Conservation (phyloP, 2,113 vertebrate genomes). For the Anas platyrhynchos region DNA sequence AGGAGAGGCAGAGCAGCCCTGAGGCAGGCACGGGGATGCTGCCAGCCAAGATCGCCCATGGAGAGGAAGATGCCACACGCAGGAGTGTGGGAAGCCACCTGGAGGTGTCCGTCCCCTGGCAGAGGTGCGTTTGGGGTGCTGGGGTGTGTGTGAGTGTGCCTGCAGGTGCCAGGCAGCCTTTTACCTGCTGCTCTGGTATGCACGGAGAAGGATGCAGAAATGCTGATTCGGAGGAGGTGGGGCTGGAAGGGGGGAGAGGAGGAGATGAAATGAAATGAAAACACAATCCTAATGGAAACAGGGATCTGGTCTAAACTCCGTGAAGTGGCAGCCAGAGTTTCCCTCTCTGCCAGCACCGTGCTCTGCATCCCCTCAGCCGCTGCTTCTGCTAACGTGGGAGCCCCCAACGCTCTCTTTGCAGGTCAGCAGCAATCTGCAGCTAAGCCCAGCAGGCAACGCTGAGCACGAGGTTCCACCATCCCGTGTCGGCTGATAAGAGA, state of each 20-base stretch:
- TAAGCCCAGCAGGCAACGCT: rapidly evolving
- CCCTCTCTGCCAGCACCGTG: background rate
- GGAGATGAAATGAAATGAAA: constrained; percentile 5
- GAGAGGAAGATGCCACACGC: background rate
- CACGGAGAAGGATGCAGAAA: constrained; percentile 12
- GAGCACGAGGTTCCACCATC: background rate
- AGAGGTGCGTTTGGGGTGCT: background rate
- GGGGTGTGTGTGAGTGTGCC: background rate
- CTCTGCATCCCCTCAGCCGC: background rate
- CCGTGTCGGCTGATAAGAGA: rapidly evolving
- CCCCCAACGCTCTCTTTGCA: rapidly evolving
- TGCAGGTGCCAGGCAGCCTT: background rate
- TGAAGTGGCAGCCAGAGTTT: constrained; percentile 37
- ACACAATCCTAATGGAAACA: background rate
- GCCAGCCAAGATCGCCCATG: background rate
- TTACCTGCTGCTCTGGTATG: background rate
- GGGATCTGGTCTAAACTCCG: constrained; percentile 9
- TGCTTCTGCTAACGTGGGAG: background rate
- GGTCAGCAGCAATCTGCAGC: background rate
- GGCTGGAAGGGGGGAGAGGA: background rate
- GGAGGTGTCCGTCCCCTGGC: background rate
- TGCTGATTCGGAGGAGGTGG: constrained; percentile 50
- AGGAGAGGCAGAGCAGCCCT: background rate
- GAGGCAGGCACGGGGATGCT: background rate
- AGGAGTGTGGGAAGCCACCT: background rate